phyloP scores from a whole-genome alignment of 2,888 invertebrate genomes.

The Platerodrilus igneus region DNA sequence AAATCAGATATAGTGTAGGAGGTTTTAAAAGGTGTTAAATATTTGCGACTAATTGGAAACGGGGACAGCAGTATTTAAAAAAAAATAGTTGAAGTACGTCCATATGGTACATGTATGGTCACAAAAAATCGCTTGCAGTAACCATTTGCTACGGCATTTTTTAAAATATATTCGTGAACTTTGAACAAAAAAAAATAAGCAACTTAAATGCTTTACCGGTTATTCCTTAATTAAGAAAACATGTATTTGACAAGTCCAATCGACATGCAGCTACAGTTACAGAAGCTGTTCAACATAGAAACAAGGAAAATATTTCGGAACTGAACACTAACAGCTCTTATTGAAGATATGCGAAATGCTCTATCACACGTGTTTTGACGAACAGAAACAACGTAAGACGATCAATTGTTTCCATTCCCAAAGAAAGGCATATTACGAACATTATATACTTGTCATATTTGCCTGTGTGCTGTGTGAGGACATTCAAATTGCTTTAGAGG shows the following conservation, averaged over 20 bases:
- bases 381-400: slow-evolving; percentile 2
- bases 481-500: slow-evolving; percentile 3
- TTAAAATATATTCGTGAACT: not conserved
- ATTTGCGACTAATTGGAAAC: too few relatives aligned
- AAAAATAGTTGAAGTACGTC: slow-evolving; percentile 1
- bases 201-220: slow-evolving; percentile 1
- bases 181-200: not conserved
- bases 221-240: not conserved
- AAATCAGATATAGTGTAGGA: too few relatives aligned
- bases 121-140: slow-evolving; percentile 1
- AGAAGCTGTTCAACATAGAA: slow-evolving; percentile 1
- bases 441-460: slow-evolving; percentile 11
- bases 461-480: slow-evolving; percentile 16
- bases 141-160: slow-evolving; percentile 1
- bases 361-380: slow-evolving; percentile 11
- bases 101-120: not conserved
- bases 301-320: not conserved
- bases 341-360: not conserved
- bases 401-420: not conserved
- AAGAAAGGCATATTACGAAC: slow-evolving; percentile 2
- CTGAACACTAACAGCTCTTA: not conserved
- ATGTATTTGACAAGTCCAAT: not conserved
- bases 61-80: too few relatives aligned
- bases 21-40: too few relatives aligned
- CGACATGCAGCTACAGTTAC: not conserved